Conservation (phyloP, 2,888 invertebrate genomes). For the Agrotis ipsilon region DNA sequence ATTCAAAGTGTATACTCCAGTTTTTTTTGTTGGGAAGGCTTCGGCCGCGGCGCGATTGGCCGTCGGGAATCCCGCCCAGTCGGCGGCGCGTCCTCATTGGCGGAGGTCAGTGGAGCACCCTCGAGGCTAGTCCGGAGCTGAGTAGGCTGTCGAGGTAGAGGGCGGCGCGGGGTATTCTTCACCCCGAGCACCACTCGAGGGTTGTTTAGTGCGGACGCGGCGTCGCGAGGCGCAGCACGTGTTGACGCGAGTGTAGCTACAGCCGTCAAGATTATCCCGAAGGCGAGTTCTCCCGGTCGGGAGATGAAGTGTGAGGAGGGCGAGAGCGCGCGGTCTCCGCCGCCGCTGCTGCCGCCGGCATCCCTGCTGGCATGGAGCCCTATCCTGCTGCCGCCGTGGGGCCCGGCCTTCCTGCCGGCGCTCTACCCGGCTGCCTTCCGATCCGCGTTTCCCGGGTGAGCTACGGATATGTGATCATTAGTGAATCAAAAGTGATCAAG, state of each 20-base stretch:
- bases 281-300: constrained; percentile 88
- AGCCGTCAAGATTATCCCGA: constrained; percentile 89
- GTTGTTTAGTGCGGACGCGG: constrained; percentile 90
- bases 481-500: constrained; percentile 53
- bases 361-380: constrained; percentile 95
- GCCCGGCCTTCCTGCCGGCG: constrained; percentile 93
- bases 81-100: constrained; percentile 80
- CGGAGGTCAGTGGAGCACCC: constrained; percentile 86
- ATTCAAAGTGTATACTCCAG: constrained; percentile 90
- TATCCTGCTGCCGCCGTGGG: constrained; percentile 94
- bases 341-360: constrained; percentile 90
- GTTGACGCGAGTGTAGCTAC: constrained; percentile 79
- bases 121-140: constrained; percentile 86
- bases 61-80: constrained; percentile 83
- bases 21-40: constrained; percentile 89
- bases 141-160: constrained; percentile 90
- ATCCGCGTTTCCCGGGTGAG: constrained; percentile 94
- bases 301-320: constrained; percentile 90
- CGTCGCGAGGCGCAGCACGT: constrained; percentile 90
- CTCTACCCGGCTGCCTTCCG: constrained; percentile 94
- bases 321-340: constrained; percentile 83
- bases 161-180: constrained; percentile 90
- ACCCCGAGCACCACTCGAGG: constrained; percentile 91
- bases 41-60: constrained; percentile 80
- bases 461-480: constrained; percentile 66